Base-by-base conservation (phyloP, 2,888 invertebrate species). In the Drosophila koepferae region DNA sequence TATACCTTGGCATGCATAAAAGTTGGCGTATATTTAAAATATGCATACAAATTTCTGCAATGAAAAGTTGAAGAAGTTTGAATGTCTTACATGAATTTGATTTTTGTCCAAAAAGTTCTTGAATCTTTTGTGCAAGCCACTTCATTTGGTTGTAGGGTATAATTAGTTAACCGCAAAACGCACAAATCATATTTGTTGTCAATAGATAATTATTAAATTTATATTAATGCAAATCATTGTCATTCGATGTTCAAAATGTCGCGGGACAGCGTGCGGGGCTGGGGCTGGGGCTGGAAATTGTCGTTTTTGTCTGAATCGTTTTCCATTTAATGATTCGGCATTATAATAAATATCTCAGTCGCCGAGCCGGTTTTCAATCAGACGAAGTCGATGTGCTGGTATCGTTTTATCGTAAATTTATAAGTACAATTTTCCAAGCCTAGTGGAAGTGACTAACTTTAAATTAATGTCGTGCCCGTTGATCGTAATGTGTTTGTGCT, bases 301-400 rank as follows among this genome's bases (percentile, higher is more conserved):
- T 51, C 46, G 41, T 49, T 48, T 54, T 54, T 54, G 44, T 36
- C 40, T 44, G 54, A 46, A 43, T 48, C 59, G 54, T 74, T 72
- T 74, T 72, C 58, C 43, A 86, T 55, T 72, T 72, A 83, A 81
- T 83, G 67, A 78, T 69, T 78, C 62, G 63, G 63, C 59, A 88
- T 74, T 86, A 81, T 80, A 86, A 72, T 54, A 54, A 86, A 72
- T 54, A 54, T 41, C 70, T 68, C 72, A 69, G 70, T 51, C 54
- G 59, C 58, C 40, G 51, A 81, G 79, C 89, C 79, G 86, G 89
- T 89, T 86, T 80, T 74, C 64, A 63, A 62, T 81, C 77, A 83
- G 79, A 79, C 69, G 68, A 74, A 72, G 81, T 75, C 65, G 55
- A 77, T 56, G 65, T 36, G 67, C 49, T 58, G 63, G 41, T 38